Base-by-base conservation (phyloP, 2,113 vertebrate species). In the Cyphomyrus plagiostoma region DNA sequence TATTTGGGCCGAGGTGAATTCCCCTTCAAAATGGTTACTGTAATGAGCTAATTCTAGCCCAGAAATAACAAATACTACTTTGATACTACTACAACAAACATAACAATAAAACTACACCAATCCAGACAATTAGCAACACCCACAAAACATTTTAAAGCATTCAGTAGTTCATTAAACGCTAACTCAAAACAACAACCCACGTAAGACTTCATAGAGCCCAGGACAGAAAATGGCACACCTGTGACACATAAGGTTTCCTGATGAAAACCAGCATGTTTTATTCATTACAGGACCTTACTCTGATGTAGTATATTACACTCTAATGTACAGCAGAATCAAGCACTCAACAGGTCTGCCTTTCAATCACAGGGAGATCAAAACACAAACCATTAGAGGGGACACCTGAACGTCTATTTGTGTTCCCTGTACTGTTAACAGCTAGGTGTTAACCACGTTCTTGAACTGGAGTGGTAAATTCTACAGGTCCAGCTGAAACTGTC, bases 401-500 rank as follows among this genome's bases (percentile, higher is more conserved):
- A 42, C 13, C 74, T 7, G 74, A 42, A 80, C 5, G 42, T 42
- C 74, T 17, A 19, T 80, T 80, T 80, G 35, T 80, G 30, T 42
- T 19, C 35, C 74, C 93, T 95, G 93, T 90, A 93, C 92, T 92
- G 90, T 91, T 89, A 92, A 90, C 91, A 92, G 91, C 87, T 90
- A 90, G 91, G 92, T 91, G 87, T 92, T 92, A 93, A 93, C 93
- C 93, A 91, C 87, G 7, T 93, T 92, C 93, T 92, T 91, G 90
- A 94, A 85, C 88, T 89, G 77, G 92, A 92, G 91, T 84, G 92
- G 86, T 93, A 90, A 42, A 91, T 90, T 91, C 91, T 92, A 92
- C 90, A 89, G 86, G 91, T 35, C 90, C 91, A 91, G 92, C 92
- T 92, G 90, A 93, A 94, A 93, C 93, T 93, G 1, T 85, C 5